phyloP scores from a whole-genome alignment of 1,140 invertebrate species.

The Lepidostoma basale region DNA sequence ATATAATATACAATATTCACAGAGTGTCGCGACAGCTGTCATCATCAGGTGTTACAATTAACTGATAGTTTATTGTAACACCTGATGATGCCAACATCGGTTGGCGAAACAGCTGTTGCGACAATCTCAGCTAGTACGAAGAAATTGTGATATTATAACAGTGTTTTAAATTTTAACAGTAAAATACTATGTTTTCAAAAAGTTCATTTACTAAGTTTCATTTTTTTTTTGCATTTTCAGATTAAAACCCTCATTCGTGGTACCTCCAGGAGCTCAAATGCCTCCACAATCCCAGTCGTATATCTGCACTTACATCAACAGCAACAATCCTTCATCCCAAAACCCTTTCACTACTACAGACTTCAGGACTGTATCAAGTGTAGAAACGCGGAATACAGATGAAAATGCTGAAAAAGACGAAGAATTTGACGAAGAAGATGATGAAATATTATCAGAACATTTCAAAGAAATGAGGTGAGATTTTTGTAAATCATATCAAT shows the following conservation, averaged over 20 bases:
- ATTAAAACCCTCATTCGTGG: slow-evolving; percentile 3
- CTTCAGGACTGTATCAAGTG: slow-evolving; percentile 16
- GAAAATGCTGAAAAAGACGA: slow-evolving; percentile 22
- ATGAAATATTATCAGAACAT: slow-evolving; percentile 35
- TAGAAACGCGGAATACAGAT: slow-evolving; percentile 37
- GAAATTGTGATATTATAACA: too few species aligned
- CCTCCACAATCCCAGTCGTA: slow-evolving; percentile 19
- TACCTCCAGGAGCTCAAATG: slow-evolving; percentile 22
- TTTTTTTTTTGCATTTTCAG: not conserved
- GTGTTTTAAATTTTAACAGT: too few species aligned
- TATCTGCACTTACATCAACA: slow-evolving; percentile 8
- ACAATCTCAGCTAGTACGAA: too few species aligned
- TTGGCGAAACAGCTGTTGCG: too few species aligned
- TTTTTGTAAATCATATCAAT: not conserved
- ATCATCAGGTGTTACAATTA: too few species aligned
- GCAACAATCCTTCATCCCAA: slow-evolving; percentile 21
- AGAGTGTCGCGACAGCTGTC: too few species aligned
- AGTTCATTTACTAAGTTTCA: not conserved
- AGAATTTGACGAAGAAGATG: slow-evolving; percentile 17
- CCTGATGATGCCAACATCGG: too few species aligned
- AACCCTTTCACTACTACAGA: slow-evolving; percentile 26
- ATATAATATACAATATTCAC: not conserved
- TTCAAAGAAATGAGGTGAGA: slow-evolving; percentile 36
- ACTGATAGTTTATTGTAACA: too few species aligned
- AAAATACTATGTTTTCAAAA: not conserved